phyloP scores from a whole-genome alignment of 2,797 vertebrate species.

The Dipus sagitta region DNA sequence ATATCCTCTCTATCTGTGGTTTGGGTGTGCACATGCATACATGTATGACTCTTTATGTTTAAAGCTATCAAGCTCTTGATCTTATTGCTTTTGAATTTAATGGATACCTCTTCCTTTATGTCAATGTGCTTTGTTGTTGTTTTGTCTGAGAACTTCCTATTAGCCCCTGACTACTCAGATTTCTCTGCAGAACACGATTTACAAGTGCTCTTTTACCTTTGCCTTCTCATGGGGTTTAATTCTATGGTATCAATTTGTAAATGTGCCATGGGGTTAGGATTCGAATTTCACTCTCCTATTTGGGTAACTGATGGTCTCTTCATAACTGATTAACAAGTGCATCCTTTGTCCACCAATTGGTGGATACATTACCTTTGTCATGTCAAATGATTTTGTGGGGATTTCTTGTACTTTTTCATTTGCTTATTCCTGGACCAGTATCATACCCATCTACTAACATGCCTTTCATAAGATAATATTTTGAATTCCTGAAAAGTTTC shows the following conservation, averaged over 20 bases:
- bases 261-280: background rate
- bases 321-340: background rate
- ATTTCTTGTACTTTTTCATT: background rate
- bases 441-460: background rate
- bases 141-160: background rate
- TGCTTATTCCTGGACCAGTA: background rate
- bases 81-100: background rate
- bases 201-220: background rate
- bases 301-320: background rate
- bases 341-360: background rate
- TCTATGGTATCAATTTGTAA: background rate
- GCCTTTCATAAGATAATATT: background rate
- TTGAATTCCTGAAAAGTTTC: constrained; percentile 39
- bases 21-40: background rate
- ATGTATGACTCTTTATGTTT: background rate
- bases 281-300: background rate
- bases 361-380: background rate
- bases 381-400: background rate
- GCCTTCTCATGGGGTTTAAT: background rate
- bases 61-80: background rate
- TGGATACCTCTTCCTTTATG: background rate
- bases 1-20: background rate
- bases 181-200: background rate
- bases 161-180: background rate
- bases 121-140: background rate